Conservation (phyloP, 2,113 vertebrate genomes). For the Caranx melampygus region DNA sequence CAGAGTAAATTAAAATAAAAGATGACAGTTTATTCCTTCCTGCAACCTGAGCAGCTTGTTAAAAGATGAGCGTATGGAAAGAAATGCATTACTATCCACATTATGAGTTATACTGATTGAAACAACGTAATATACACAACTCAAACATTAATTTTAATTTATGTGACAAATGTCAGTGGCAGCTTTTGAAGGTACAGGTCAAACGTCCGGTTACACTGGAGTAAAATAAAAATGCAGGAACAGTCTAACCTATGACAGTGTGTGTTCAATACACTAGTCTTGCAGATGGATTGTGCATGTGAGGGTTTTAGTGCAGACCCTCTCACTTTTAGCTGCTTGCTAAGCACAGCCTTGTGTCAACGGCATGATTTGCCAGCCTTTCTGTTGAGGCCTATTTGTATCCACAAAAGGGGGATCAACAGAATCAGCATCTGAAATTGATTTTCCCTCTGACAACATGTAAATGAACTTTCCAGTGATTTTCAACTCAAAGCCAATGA, state of each 20-base stretch:
- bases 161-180: not conserved
- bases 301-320: slow-evolving; percentile 25
- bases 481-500: slow-evolving; percentile 58
- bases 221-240: slow-evolving; percentile 4
- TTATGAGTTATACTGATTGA: not conserved
- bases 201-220: not conserved
- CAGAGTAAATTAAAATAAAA: slow-evolving; percentile 10
- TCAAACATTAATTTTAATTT: slow-evolving; percentile 9
- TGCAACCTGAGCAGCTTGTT: not conserved
- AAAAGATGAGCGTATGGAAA: not conserved
- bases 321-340: slow-evolving; percentile 46
- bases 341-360: slow-evolving; percentile 60
- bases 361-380: slow-evolving; percentile 59
- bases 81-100: not conserved
- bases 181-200: not conserved
- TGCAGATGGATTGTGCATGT: slow-evolving; percentile 9
- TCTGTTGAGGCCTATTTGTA: slow-evolving; percentile 62
- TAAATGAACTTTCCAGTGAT: slow-evolving; percentile 66
- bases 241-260: not conserved
- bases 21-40: not conserved
- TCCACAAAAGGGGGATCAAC: slow-evolving; percentile 65
- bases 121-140: not conserved
- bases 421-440: slow-evolving; percentile 67
- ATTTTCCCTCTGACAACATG: slow-evolving; percentile 63
- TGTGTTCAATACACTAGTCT: slow-evolving; percentile 1